Evolutionary conservation across 2,797 vertebrate species (phyloP).

Genomic region (Neomorphus geoffroyi): DNA sequence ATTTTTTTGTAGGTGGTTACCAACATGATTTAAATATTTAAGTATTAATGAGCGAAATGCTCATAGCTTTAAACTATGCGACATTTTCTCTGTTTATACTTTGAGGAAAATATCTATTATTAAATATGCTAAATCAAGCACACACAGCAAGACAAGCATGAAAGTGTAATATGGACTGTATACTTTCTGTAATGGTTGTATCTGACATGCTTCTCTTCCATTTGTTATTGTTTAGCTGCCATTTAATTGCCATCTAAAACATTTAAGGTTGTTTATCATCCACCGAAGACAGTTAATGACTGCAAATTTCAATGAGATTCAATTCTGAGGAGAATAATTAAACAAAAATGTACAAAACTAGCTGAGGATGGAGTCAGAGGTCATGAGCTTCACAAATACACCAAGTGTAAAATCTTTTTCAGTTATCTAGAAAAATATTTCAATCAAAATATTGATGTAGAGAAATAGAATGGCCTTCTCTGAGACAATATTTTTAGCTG

Average conservation of each 20-base stretch:
- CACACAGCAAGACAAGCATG: not conserved
- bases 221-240: not conserved
- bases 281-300: not conserved
- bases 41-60: not conserved
- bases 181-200: not conserved
- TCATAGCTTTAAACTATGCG: not conserved
- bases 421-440: not conserved
- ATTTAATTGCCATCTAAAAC: not conserved
- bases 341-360: not conserved
- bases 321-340: not conserved
- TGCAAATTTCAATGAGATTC: not conserved
- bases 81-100: not conserved
- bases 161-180: not conserved
- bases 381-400: not conserved
- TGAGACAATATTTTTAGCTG: not conserved
- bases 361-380: not conserved
- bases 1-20: not conserved
- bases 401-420: not conserved
- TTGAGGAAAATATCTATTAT: not conserved
- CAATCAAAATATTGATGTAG: not conserved
- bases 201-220: not conserved
- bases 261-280: not conserved
- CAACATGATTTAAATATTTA: not conserved
- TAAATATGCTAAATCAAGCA: not conserved
- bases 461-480: not conserved